Evolutionary conservation across 2,888 invertebrate species (phyloP), one percentile per base, ranked within the genome.

Genomic region (Euclidia mi): DNA sequence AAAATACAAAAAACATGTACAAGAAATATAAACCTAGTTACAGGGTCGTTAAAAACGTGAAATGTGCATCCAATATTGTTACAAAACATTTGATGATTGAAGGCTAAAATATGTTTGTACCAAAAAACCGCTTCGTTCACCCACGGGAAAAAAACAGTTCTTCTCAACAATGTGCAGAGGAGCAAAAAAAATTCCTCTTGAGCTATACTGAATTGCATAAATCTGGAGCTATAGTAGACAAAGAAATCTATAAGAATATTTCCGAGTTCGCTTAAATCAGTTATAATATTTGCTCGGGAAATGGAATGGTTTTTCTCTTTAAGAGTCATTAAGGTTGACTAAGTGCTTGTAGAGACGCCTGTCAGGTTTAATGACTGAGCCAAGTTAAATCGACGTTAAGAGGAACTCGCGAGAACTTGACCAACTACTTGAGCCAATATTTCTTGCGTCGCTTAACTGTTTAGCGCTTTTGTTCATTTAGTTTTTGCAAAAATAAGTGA

Each of bases 321-420:
- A 25, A 46, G 44, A 72, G 56, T 52, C 46, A 47, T 52, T 73
- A 71, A 65, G 65, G 37, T 64, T 52, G 53, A 49, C 51, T 71
- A 69, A 77, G 77, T 67, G 72, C 62, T 72, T 34, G 70, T 56
- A 11, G 45, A 59, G 67, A 32, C 50, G 56, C 55, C 65, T 71
- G 79, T 74, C 75, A 56, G 53, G 50, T 55, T 57, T 71, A 65
- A 59, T 72, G 67, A 72, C 77, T 65, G 65, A 68, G 63, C 64
- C 64, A 65, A 62, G 46, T 56, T 53, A 52, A 68, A 52, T 56
- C 46, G 9, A 69, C 15, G 45, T 49, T 56, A 60, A 71, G 56
- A 25, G 15, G n/a, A 42, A 34, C 62, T 76, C 50, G 61, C 71
- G 55, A 65, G 61, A 50, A 66, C 68, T 71, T 57, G 41, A 47